Conservation (phyloP, 2,797 vertebrate species). For the Lycodopsis pacificus region DNA sequence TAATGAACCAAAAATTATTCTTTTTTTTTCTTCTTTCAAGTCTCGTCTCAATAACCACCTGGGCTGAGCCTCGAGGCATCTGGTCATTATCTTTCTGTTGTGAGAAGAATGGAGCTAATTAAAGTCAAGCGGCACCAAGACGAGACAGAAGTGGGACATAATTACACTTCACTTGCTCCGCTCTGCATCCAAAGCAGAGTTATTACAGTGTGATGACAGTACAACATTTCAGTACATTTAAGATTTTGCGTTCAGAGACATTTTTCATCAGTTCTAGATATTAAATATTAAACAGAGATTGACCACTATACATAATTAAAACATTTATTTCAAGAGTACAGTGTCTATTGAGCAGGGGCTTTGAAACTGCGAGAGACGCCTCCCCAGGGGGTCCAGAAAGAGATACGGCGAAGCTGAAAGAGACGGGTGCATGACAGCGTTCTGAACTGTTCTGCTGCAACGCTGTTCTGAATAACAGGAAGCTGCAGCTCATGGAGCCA, state of each 20-base stretch:
- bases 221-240: conserved; percentile 2
- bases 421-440: not conserved
- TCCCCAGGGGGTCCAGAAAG: not conserved
- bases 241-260: not conserved
- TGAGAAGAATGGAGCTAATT: conserved; percentile 74
- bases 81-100: conserved; percentile 67
- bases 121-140: conserved; percentile 66
- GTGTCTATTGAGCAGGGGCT: not conserved
- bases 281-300: conserved; percentile 14
- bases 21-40: conserved; percentile 50
- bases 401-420: not conserved
- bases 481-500: not conserved
- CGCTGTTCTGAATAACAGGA: not conserved
- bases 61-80: conserved; percentile 58
- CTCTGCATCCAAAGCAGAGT: conserved; percentile 30
- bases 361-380: not conserved
- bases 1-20: conserved; percentile 63
- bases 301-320: conserved; percentile 1
- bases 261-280: not conserved
- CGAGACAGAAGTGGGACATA: conserved; percentile 61
- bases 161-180: conserved; percentile 67
- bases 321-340: not conserved
- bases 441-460: not conserved
- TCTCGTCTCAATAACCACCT: conserved; percentile 60
- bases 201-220: conserved; percentile 37